phyloP scores from a whole-genome alignment of 2,888 invertebrate genomes.

The Rosalia funebris region DNA sequence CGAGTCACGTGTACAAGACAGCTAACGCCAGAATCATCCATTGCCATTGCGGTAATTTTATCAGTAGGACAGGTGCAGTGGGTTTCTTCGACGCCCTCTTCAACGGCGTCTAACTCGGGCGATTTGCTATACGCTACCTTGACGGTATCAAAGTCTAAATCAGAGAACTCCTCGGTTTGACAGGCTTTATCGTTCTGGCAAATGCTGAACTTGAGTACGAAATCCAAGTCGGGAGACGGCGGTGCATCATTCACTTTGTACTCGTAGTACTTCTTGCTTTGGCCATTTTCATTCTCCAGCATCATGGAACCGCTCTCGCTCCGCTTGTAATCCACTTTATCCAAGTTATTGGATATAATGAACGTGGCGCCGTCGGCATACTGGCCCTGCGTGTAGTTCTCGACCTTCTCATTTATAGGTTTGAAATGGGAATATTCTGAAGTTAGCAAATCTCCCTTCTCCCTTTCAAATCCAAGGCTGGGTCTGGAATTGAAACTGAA shows the following conservation, averaged over 20 bases:
- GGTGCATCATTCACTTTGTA: constrained; percentile 57
- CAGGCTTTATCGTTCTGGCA: constrained; percentile 69
- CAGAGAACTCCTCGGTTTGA: constrained; percentile 65
- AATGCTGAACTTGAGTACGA: constrained; percentile 77
- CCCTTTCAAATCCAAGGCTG: constrained; percentile 48
- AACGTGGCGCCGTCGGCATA: constrained; percentile 80
- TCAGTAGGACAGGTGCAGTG: constrained; percentile 31
- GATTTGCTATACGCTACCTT: constrained; percentile 8
- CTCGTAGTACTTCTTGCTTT: constrained; percentile 67
- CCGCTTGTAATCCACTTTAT: constrained; percentile 72
- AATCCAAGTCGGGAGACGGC: constrained; percentile 45
- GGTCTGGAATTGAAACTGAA: constrained; percentile 25
- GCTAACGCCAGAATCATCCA: constrained; percentile 18
- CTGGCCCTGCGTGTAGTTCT: constrained; percentile 63
- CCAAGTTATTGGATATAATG: constrained; percentile 72
- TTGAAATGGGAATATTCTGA: constrained; percentile 76
- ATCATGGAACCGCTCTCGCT: constrained; percentile 73
- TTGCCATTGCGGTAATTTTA: constrained; percentile 20
- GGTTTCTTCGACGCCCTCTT: background rate
- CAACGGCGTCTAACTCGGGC: background rate
- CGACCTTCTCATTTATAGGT: constrained; percentile 70
- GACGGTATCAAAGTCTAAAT: constrained; percentile 23
- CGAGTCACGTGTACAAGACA: constrained; percentile 30
- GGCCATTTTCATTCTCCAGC: constrained; percentile 66
- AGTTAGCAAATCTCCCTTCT: constrained; percentile 78